Base-by-base conservation (phyloP, 2,797 vertebrate genomes). In the Setipinna tenuifilis region DNA sequence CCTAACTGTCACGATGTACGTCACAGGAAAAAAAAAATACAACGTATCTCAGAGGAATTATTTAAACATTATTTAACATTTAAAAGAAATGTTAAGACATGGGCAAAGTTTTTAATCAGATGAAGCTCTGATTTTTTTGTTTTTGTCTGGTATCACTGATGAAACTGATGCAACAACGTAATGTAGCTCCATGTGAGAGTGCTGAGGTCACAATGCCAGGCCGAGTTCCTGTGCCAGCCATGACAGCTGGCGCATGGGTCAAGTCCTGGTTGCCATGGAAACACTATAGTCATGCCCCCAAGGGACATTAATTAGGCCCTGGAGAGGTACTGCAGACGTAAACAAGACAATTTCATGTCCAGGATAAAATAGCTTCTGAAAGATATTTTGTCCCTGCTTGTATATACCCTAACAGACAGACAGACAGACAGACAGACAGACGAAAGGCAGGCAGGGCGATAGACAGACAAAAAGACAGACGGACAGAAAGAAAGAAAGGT, bases 191-290 rank as follows among this genome's bases (percentile, higher is more conserved):
- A 31, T 71, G 65, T 17, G 19, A 31, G 28, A 35, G 3, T 31
- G 16, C 28, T 75, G 14, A 75, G 68, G 68, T 75, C 28, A 0
- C 14, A 19, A 6, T 75, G 68, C 68, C 68, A 75, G 68, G 68
- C 68, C 31, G 28, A 25, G 83, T 41, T 28, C 62, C 44, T 25
- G 44, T 48, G 48, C n/a, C 62, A 48, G 46, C 44, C 25, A 41
- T 12, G 71, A 83, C 82, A 62, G 44, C 80, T 81, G 80, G 71
- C 57, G 80, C 62, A 21, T 81, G 23, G 16, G 62, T 83, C 25
- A 50, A 57, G 7, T 54, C 25, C 14, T 48, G 23, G 16, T 62
- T 65, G 71, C 44, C 10, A 31, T 81, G 82, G 54, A 84, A 86
- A 83, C 31, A 25, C 25, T 17, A n/a, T n/a, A 75, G 68, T 14